Conservation (phyloP, 2,888 invertebrate genomes). For the Aethes cnicana region DNA sequence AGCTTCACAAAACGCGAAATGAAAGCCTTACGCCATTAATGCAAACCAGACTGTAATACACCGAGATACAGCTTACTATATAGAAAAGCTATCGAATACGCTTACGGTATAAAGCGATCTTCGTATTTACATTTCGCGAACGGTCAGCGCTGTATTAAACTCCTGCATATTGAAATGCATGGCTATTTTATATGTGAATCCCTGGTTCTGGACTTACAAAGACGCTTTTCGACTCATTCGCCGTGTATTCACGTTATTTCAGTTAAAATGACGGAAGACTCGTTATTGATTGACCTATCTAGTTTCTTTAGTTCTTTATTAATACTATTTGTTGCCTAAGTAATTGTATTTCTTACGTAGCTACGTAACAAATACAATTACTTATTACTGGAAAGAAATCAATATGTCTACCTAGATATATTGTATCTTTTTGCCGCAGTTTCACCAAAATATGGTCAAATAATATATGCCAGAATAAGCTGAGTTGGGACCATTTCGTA, state of each 20-base stretch:
- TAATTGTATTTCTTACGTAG: too few species aligned
- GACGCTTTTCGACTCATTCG: neutral
- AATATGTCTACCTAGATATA: too few species aligned
- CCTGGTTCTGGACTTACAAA: neutral
- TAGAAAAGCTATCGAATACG: conserved; percentile 1
- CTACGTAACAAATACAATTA: too few species aligned
- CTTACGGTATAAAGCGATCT: conserved; percentile 13
- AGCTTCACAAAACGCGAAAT: conserved; percentile 20
- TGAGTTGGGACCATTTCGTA: too few species aligned
- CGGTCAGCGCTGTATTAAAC: conserved; percentile 14
- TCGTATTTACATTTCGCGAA: conserved; percentile 14
- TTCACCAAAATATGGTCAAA: too few species aligned
- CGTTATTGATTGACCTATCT: too few species aligned
- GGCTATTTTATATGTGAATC: neutral
- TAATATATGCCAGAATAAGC: too few species aligned
- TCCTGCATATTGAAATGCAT: conserved; percentile 26
- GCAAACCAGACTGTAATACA: conserved; percentile 1
- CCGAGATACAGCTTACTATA: neutral
- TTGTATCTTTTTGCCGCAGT: too few species aligned
- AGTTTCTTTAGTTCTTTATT: too few species aligned
- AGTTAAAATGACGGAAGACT: too few species aligned
- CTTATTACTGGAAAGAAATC: too few species aligned
- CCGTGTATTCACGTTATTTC: neutral
- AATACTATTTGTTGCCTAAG: too few species aligned
- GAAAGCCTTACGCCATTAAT: conserved; percentile 8